A percentile compares a stretch with the other conserved stretches of the same genome.
Conservation (phyloP, 1,140 invertebrate genomes). For the Pseudomyrmex gracilis region DNA sequence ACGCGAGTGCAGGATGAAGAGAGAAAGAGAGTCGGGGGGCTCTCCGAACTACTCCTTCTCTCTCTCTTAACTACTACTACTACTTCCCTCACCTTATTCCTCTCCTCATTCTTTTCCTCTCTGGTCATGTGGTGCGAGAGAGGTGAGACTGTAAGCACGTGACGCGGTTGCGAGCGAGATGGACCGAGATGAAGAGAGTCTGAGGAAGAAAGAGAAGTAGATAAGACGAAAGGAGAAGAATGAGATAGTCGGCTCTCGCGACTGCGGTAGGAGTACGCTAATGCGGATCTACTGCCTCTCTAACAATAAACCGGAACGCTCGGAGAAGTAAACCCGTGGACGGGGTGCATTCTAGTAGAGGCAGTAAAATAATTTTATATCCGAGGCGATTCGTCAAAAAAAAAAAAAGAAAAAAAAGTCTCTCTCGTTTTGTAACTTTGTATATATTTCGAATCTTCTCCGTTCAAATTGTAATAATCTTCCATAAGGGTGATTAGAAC, state of each 20-base stretch:
- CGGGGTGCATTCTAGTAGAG: slow-evolving; percentile 45
- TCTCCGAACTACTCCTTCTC: slow-evolving; percentile 42
- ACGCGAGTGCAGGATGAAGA: slow-evolving; percentile 66
- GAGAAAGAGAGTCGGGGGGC: slow-evolving; percentile 44
- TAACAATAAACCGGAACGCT: slow-evolving; percentile 75
- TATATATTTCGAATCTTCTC: background rate
- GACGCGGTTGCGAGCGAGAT: slow-evolving; percentile 3
- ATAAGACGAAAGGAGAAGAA: slow-evolving; percentile 39
- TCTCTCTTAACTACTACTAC: slow-evolving; percentile 51
- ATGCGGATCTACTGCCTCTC: slow-evolving; percentile 76
- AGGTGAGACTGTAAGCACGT: background rate
- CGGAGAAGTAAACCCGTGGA: slow-evolving; percentile 67
- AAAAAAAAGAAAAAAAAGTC: too few species aligned
- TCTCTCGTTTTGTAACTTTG: background rate
- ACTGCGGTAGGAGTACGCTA: slow-evolving; percentile 73
- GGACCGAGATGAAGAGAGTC: background rate
- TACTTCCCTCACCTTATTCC: slow-evolving; percentile 38
- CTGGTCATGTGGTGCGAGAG: slow-evolving; percentile 18
- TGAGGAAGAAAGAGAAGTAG: slow-evolving; percentile 43
- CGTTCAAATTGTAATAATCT: background rate
- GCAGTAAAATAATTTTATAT: slow-evolving; percentile 45
- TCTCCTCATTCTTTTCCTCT: slow-evolving; percentile 51
- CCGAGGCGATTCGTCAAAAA: background rate
- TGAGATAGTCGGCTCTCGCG: slow-evolving; percentile 49
- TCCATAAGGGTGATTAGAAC: background rate